phyloP scores from a whole-genome alignment of 1,140 invertebrate species.

The Heliothis subflexa region DNA sequence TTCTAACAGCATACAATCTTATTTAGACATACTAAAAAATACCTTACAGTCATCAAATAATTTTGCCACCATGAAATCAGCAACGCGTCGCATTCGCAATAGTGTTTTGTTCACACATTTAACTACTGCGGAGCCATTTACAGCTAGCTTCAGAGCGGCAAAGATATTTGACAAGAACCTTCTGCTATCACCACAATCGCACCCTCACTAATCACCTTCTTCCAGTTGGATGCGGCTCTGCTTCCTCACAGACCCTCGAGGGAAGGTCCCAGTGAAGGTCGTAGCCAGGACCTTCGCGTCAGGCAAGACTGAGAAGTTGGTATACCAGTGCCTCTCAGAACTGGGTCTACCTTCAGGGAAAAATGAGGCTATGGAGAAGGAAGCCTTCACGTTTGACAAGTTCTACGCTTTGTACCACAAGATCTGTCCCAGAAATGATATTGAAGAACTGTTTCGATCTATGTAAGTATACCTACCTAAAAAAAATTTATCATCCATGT shows the following conservation, averaged over 20 bases:
- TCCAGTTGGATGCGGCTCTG: slow-evolving; percentile 98
- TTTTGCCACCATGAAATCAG: too few species aligned
- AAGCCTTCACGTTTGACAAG: slow-evolving; percentile 99
- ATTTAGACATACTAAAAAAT: too few species aligned
- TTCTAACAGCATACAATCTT: too few species aligned
- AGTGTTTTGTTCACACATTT: too few species aligned
- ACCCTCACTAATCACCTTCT: slow-evolving; percentile 33
- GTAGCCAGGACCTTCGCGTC: slow-evolving; percentile 99
- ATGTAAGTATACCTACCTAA: slow-evolving; percentile 98
- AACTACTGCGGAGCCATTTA: too few species aligned
- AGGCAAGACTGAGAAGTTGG: slow-evolving; percentile 98
- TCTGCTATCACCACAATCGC: not conserved
- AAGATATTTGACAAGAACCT: too few species aligned
- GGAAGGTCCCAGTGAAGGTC: slow-evolving; percentile 98
- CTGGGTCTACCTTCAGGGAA: slow-evolving; percentile 98
- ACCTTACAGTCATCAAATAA: too few species aligned
- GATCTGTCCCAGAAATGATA: slow-evolving; percentile 99
- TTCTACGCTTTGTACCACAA: slow-evolving; percentile 99
- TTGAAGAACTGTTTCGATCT: slow-evolving; percentile 98
- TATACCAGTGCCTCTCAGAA: slow-evolving; percentile 97
- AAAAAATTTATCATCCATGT: too few species aligned
- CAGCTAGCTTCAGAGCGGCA: too few species aligned
- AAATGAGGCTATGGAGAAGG: slow-evolving; percentile 97
- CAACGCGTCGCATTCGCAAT: too few species aligned
- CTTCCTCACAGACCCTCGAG: slow-evolving; percentile 96